Conservation (phyloP, 2,113 vertebrate genomes). For the Chaetura pelagica region DNA sequence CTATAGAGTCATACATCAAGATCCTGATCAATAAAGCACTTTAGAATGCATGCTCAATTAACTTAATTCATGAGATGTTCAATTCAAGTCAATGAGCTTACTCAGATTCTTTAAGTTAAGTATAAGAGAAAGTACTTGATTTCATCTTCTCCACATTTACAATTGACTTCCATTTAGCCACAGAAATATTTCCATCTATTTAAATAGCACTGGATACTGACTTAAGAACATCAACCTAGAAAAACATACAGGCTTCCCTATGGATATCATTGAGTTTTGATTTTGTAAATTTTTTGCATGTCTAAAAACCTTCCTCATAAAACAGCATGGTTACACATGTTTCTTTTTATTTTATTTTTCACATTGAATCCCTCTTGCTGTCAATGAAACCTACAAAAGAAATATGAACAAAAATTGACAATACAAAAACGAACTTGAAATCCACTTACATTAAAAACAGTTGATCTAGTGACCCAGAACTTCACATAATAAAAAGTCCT, state of each 20-base stretch:
- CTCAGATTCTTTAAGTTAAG: not conserved
- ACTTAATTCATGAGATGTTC: conserved; percentile 6
- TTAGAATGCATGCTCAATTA: not conserved
- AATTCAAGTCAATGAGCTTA: not conserved
- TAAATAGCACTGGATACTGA: not conserved
- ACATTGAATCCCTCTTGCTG: not conserved
- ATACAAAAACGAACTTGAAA: not conserved
- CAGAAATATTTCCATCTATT: not conserved
- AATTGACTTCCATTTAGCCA: not conserved
- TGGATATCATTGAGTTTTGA: not conserved
- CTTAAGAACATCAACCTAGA: not conserved
- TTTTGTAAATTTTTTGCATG: not conserved
- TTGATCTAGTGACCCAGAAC: not conserved
- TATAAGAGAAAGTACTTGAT: not conserved
- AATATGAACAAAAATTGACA: not conserved
- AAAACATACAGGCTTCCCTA: not conserved
- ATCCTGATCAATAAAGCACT: conserved; percentile 29
- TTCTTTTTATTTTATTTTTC: not conserved
- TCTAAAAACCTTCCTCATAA: not conserved
- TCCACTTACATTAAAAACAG: not conserved
- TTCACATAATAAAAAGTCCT: not conserved
- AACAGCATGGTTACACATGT: not conserved
- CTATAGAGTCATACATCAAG: not conserved
- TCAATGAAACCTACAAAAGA: not conserved
- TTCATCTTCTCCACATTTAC: not conserved